phyloP scores from a whole-genome alignment of 2,113 vertebrate species.

The Phainopepla nitens region DNA sequence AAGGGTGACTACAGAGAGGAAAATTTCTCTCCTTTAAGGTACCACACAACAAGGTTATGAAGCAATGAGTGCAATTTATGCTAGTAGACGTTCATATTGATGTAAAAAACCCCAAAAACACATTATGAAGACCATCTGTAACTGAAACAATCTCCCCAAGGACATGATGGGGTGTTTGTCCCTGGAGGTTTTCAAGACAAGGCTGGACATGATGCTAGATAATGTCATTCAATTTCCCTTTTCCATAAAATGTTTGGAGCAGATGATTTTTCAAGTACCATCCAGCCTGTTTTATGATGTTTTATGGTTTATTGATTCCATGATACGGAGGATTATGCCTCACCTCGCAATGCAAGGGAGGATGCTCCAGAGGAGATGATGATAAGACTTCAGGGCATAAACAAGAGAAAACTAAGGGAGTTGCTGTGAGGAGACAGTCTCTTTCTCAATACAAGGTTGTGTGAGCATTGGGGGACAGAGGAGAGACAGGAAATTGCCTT shows the following conservation, averaged over 20 bases:
- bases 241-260: not conserved
- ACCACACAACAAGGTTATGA: not conserved
- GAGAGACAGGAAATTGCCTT: not conserved
- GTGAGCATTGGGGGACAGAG: accelerated
- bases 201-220: not conserved
- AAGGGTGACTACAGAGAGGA: not conserved
- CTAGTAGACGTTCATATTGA: not conserved
- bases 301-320: not conserved
- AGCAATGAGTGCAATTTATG: not conserved
- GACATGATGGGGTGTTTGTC: not conserved
- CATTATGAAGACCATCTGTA: not conserved
- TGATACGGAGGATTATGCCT: not conserved
- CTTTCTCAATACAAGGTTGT: not conserved
- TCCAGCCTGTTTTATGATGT: not conserved
- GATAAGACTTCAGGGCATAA: not conserved
- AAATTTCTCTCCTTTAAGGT: not conserved
- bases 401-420: not conserved
- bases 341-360: not conserved
- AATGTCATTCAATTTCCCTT: not conserved
- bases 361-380: not conserved
- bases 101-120: not conserved
- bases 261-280: not conserved
- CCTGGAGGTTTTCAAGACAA: not conserved
- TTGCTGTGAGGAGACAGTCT: not conserved
- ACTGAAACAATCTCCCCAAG: not conserved